Conservation (phyloP, 2,113 vertebrate species). For the Zapornia atra region DNA sequence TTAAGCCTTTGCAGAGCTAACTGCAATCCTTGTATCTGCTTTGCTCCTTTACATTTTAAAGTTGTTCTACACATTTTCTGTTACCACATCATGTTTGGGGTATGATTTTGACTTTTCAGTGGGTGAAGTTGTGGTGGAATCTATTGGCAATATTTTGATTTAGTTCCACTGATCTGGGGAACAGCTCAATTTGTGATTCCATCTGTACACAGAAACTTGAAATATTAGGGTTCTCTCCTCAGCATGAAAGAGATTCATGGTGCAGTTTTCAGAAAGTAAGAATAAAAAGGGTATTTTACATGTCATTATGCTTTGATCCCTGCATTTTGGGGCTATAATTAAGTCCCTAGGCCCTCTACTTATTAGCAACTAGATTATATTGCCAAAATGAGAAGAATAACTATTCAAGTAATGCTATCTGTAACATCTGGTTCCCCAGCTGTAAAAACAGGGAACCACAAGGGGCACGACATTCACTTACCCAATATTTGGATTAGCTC, state of each 20-base stretch:
- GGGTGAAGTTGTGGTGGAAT: neutral
- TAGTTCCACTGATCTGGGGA: neutral
- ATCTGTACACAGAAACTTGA: neutral
- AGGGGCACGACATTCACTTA: neutral
- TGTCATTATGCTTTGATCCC: neutral
- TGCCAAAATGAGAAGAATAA: neutral
- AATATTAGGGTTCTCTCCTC: neutral
- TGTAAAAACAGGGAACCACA: conserved; percentile 32
- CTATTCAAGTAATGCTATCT: neutral
- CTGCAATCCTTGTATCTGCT: neutral
- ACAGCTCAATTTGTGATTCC: neutral
- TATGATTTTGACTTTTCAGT: neutral
- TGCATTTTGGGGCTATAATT: neutral
- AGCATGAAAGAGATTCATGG: neutral
- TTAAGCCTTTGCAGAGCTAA: neutral
- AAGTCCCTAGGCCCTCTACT: neutral
- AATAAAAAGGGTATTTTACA: neutral
- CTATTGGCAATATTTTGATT: neutral
- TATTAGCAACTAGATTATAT: neutral
- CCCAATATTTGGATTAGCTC: conserved; percentile 1
- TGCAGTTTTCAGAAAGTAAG: neutral
- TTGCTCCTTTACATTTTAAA: neutral
- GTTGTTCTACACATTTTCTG: neutral
- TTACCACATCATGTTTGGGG: neutral
- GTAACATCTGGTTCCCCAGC: conserved; percentile 5